Evolutionary conservation across 2,888 invertebrate species (phyloP).

Genomic region (Drosophila anomelani): DNA sequence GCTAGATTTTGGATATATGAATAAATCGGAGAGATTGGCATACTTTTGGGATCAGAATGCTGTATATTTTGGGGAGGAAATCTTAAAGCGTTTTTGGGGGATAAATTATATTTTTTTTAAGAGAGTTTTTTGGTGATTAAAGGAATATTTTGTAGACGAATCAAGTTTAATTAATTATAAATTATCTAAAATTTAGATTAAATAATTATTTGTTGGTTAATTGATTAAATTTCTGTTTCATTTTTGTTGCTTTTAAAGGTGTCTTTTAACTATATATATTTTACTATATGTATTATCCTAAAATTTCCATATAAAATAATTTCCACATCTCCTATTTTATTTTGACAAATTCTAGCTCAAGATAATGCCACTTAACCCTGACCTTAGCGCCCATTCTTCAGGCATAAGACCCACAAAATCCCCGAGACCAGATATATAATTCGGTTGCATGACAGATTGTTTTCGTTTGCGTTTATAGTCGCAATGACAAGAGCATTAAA

Average conservation of each 20-base stretch:
- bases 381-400: slow-evolving; percentile 24
- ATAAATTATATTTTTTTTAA: neutral
- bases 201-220: rapidly evolving
- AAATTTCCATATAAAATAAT: neutral
- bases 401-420: slow-evolving; percentile 23
- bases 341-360: neutral
- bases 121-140: neutral
- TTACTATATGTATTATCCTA: no score
- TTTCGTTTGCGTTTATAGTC: slow-evolving; percentile 23
- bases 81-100: neutral
- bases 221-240: no score
- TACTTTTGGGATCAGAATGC: slow-evolving; percentile 33
- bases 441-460: slow-evolving; percentile 55
- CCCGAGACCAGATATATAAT: neutral
- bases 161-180: neutral
- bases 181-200: neutral
- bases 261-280: neutral
- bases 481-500: slow-evolving; percentile 44
- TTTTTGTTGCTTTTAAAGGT: neutral
- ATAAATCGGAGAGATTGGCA: slow-evolving; percentile 5
- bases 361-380: slow-evolving; percentile 23
- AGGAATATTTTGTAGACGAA: neutral
- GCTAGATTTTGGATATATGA: slow-evolving; percentile 3
- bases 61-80: slow-evolving; percentile 28
- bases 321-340: neutral